phyloP scores from a whole-genome alignment of 2,113 vertebrate species.

The Neotoma lepida region DNA sequence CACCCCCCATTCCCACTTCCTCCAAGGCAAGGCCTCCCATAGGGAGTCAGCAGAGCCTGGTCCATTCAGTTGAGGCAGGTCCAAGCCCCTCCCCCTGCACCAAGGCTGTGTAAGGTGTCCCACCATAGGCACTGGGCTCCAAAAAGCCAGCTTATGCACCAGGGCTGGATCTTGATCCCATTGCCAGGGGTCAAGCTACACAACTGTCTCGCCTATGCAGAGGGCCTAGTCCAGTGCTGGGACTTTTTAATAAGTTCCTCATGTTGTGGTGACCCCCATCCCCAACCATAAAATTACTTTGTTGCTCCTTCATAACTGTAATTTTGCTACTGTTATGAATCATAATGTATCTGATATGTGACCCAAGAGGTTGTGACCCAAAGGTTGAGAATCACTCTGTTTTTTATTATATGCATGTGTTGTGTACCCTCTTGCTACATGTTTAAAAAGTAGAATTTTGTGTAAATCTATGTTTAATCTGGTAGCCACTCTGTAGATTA shows the following conservation, averaged over 20 bases:
- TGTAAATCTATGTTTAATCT: slow-evolving; percentile 11
- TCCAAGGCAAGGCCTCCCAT: too few relatives aligned
- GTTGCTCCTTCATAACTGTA: background rate
- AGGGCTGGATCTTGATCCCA: too few relatives aligned
- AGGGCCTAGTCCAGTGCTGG: too few relatives aligned
- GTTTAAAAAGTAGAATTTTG: slow-evolving; percentile 22
- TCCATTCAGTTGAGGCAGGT: too few relatives aligned
- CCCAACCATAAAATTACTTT: background rate
- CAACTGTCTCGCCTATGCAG: too few relatives aligned
- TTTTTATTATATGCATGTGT: background rate
- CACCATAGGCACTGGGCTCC: too few relatives aligned
- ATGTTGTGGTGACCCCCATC: background rate
- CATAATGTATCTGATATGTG: background rate
- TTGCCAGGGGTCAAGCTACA: too few relatives aligned
- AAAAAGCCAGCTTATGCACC: too few relatives aligned
- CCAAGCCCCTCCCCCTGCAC: too few relatives aligned
- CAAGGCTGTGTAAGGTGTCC: too few relatives aligned
- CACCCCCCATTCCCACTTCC: too few relatives aligned
- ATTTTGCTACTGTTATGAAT: background rate
- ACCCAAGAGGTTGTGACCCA: background rate
- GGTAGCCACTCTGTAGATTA: background rate
- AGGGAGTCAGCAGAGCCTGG: too few relatives aligned
- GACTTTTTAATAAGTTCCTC: background rate
- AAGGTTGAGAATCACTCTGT: background rate
- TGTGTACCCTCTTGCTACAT: background rate